Evolutionary conservation across 2,113 vertebrate genomes (phyloP).

Genomic region (Junco hyemalis): DNA sequence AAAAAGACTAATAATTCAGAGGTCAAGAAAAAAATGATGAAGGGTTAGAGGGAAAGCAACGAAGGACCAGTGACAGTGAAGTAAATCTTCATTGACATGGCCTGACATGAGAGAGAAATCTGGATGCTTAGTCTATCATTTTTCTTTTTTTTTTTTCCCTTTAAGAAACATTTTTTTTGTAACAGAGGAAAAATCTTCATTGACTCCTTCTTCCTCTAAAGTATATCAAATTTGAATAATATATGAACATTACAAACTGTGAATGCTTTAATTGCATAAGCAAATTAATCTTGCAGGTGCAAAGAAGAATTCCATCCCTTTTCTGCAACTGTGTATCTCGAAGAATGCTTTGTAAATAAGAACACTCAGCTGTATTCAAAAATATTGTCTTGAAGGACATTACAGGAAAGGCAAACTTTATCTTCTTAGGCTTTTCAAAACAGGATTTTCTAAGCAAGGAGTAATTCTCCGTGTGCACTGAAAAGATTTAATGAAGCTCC

Average conservation of each 20-base stretch:
- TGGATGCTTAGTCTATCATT: neutral
- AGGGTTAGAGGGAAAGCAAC: neutral
- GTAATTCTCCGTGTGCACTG: neutral
- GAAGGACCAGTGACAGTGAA: neutral
- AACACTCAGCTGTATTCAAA: neutral
- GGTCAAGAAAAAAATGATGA: neutral
- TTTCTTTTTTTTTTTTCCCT: neutral
- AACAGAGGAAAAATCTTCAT: neutral
- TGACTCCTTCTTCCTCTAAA: neutral
- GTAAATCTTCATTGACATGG: neutral
- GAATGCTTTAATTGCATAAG: neutral
- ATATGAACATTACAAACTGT: neutral
- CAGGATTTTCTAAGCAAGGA: neutral
- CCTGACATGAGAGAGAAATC: neutral
- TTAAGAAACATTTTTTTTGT: neutral
- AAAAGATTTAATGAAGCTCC: neutral
- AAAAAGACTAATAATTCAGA: neutral
- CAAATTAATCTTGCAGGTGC: neutral
- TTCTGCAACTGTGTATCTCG: neutral
- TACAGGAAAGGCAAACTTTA: neutral
- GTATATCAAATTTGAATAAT: neutral
- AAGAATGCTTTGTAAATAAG: neutral
- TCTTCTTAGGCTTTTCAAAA: neutral
- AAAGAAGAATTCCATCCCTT: neutral
- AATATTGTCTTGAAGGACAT: neutral